A percentile compares a stretch with the other conserved stretches of the same genome.
These are phyloP conservation scores for Papilio polyxenes DNA, from an alignment of 1,140 invertebrate species.

Conservation along the genomic window DNA sequence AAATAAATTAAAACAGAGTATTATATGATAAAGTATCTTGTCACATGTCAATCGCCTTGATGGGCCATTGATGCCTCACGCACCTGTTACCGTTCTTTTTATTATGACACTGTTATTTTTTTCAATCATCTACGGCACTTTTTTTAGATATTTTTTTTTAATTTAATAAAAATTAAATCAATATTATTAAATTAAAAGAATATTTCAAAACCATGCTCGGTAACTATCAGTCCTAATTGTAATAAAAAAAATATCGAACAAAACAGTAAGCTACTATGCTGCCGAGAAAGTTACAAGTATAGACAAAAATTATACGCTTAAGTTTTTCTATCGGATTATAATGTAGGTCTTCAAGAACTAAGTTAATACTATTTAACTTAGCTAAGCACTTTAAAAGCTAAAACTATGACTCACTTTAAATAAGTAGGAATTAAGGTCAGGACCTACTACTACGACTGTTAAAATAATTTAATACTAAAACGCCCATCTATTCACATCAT, in stretches of 20 bases:
- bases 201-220: no score
- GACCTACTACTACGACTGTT: background rate
- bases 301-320: background rate
- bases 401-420: background rate
- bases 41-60: conserved; percentile 11
- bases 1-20: no score
- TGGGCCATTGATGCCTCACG: background rate
- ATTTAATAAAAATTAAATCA: background rate
- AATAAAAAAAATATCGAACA: background rate
- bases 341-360: conserved; percentile 7
- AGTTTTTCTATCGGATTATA: conserved; percentile 11
- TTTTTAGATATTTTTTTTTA: background rate
- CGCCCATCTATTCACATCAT: no score
- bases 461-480: background rate
- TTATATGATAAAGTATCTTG: background rate
- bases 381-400: background rate
- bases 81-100: background rate
- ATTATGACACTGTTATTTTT: background rate
- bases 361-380: background rate
- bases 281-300: background rate
- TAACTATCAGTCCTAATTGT: no score
- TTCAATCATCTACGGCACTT: background rate
- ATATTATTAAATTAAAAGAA: no score
- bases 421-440: conserved; percentile 16
- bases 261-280: background rate